Base-by-base conservation (phyloP, 2,797 vertebrate species). In the Heteromormyrus szaboi region DNA sequence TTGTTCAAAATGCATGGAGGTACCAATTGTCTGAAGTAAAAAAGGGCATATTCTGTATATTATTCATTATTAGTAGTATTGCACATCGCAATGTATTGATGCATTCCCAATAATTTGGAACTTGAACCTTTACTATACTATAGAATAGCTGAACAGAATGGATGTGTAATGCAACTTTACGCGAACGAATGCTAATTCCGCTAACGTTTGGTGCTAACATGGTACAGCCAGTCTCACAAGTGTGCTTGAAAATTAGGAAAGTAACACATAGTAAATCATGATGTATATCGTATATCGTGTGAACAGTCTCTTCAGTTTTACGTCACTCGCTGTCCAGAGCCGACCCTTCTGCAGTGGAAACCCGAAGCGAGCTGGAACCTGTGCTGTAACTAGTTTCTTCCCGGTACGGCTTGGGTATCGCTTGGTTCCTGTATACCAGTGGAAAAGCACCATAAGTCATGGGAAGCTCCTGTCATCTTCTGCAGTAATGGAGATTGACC, bases 401-500 rank as follows among this genome's bases (percentile, higher is more conserved):
- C 11, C 3, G 11, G 25, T 65, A 14, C 1, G 62, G 9, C 62
- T 65, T 29, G 9, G 25, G 8, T 65, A 29, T 12, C 11, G 62
- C 62, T 29, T 22, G 2, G 56, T 9, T 62, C 56, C 56, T 62
- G 11, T 68, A 2, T 14, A 12, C 65, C 65, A 68, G 65, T 68
- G 25, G 65, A 68, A 68, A 68, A 33, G 11, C 25, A 8, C 37
- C 5, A 8, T 44, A 44, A 79, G 72, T 46, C 7, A 84, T 50
- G n/a, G 81, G 22, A 84, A 46, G 19, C 81, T 51, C 44, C 19
- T 85, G 3, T 4, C n/a, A 50, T 48, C 19, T 25, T 46, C 81
- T 56, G 89, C 85, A 72, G 88, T 92, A 14, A 41, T 29, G 37
- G 2, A 19, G 5, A 29, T 37, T 50, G 33, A 56, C 53, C 92